phyloP scores from a whole-genome alignment of 2,888 invertebrate species.

The Bembecia ichneumoniformis region DNA sequence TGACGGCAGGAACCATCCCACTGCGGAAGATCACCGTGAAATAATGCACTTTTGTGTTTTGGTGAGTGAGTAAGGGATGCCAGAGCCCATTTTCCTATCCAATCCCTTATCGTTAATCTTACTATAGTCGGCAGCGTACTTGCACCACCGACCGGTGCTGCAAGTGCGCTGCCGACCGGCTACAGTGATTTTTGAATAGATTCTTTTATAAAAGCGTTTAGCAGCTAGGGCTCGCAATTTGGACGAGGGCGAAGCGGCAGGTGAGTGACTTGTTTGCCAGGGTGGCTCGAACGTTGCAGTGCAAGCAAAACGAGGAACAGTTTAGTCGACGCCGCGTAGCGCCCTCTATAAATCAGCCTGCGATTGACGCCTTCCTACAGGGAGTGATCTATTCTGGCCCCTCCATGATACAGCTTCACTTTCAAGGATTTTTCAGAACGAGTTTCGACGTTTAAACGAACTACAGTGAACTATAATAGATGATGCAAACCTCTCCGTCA shows the following conservation, averaged over 20 bases:
- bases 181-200: slow-evolving; percentile 65
- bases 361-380: slow-evolving; percentile 70
- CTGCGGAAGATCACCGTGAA: too few species aligned
- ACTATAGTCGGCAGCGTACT: too few species aligned
- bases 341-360: slow-evolving; percentile 65
- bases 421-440: slow-evolving; percentile 47
- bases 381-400: slow-evolving; percentile 68
- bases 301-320: slow-evolving; percentile 64
- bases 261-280: slow-evolving; percentile 71
- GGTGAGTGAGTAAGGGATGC: too few species aligned
- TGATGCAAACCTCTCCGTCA: slow-evolving; percentile 3
- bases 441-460: slow-evolving; percentile 4
- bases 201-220: slow-evolving; percentile 67
- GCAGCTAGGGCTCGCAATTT: slow-evolving; percentile 59
- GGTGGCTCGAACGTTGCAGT: slow-evolving; percentile 41
- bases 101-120: too few species aligned
- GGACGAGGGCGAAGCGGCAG: slow-evolving; percentile 61
- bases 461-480: slow-evolving; percentile 20
- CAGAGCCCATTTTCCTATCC: too few species aligned
- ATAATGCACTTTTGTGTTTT: too few species aligned
- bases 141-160: too few species aligned
- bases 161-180: too few species aligned
- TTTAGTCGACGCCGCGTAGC: slow-evolving; percentile 55
- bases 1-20: too few species aligned
- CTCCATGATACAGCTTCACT: slow-evolving; percentile 59